These are phyloP conservation scores for Hemibagrus wyckioides DNA, from an alignment of 2,113 vertebrate genomes.

Conservation along the genomic window DNA sequence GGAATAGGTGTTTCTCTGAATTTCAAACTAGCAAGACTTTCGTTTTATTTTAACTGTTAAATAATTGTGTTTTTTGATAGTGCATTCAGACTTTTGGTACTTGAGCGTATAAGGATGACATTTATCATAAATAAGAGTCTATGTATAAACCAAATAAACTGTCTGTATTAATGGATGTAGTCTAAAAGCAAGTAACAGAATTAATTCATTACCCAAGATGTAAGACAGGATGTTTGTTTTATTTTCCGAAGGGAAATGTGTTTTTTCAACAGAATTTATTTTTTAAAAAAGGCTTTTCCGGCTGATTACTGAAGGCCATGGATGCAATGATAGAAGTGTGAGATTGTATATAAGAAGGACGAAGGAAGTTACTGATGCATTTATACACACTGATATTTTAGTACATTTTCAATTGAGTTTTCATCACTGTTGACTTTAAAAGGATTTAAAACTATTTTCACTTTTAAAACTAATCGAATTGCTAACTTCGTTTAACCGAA, in stretches of 20 bases:
- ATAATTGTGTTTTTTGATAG: not conserved
- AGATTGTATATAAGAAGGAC: not conserved
- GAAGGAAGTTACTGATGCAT: not conserved
- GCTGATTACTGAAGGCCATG: not conserved
- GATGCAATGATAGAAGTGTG: not conserved
- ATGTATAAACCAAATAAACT: not conserved
- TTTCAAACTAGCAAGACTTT: not conserved
- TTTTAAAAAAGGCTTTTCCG: not conserved
- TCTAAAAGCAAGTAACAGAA: not conserved
- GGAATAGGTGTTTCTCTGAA: not conserved
- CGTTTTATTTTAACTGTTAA: not conserved
- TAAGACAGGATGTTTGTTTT: not conserved
- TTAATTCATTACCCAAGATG: not conserved
- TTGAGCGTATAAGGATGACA: not conserved
- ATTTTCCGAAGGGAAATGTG: not conserved
- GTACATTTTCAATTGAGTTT: not conserved
- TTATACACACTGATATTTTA: not conserved
- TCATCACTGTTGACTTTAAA: too few species aligned
- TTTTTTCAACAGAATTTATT: not conserved
- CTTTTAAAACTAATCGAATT: not conserved
- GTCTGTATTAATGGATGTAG: not conserved
- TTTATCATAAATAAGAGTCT: too few species aligned
- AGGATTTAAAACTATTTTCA: too few species aligned
- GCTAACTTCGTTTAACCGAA: not conserved
- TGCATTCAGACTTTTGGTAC: not conserved